Conservation (phyloP, 2,888 invertebrate species). For the Chalcosyrphus nemorum region DNA sequence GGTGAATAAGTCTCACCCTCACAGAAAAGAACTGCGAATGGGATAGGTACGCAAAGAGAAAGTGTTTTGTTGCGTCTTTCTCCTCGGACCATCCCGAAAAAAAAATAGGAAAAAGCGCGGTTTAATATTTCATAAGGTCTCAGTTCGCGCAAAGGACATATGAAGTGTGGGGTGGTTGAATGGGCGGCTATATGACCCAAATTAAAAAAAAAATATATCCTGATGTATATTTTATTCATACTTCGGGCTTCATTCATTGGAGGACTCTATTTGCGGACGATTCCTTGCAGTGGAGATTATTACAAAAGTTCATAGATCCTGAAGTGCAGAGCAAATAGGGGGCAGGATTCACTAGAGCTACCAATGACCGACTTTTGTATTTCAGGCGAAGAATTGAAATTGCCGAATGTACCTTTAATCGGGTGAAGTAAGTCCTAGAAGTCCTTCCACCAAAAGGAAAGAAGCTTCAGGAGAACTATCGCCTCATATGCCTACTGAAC, state of each 20-base stretch:
- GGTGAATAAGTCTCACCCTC: conserved; percentile 39
- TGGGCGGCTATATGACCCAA: conserved; percentile 18
- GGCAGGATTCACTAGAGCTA: too few species aligned
- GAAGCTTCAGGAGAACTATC: too few species aligned
- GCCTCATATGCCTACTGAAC: too few species aligned
- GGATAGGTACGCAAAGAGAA: conserved; percentile 33
- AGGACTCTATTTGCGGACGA: conserved; percentile 23
- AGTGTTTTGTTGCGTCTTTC: conserved; percentile 38
- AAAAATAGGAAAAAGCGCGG: neutral
- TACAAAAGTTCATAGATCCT: conserved; percentile 57
- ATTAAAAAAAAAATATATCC: conserved; percentile 41
- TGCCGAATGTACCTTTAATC: too few species aligned
- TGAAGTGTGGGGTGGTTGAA: neutral
- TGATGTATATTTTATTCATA: too few species aligned
- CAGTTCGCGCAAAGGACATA: neutral
- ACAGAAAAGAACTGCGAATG: conserved; percentile 11
- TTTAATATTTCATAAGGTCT: conserved; percentile 52
- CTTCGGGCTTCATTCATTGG: too few species aligned
- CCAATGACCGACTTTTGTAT: too few species aligned
- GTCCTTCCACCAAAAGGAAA: too few species aligned
- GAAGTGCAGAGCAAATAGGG: conserved; percentile 62
- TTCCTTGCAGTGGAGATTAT: conserved; percentile 39
- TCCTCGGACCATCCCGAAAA: conserved; percentile 35
- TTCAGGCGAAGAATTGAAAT: too few species aligned
- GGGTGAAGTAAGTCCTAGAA: too few species aligned